Percentiles rank a stretch among this genome's conserved stretches.
phyloP scores from a whole-genome alignment of 2,113 vertebrate species.

The Nothoprocta pentlandii region DNA sequence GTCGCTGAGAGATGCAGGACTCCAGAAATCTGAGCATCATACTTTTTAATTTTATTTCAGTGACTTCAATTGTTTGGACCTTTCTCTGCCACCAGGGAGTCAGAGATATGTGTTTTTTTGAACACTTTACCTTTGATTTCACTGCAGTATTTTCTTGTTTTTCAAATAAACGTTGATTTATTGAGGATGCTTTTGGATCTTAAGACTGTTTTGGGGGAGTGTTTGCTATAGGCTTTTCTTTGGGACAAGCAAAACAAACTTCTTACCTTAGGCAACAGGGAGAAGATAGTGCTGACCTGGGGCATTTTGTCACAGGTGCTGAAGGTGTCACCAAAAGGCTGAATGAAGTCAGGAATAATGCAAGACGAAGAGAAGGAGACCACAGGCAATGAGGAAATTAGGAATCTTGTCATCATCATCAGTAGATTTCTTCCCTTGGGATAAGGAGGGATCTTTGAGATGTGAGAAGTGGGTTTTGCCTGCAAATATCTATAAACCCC shows the following conservation, averaged over 20 bases:
- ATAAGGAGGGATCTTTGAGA: background rate
- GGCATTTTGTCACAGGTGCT: constrained; percentile 35
- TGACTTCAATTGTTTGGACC: constrained; percentile 46
- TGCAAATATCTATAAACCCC: background rate
- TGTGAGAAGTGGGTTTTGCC: background rate
- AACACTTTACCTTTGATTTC: constrained; percentile 69
- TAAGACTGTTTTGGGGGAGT: constrained; percentile 26
- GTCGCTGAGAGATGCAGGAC: constrained; percentile 36
- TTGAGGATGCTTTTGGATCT: constrained; percentile 39
- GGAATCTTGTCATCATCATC: background rate
- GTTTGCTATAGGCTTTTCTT: constrained; percentile 34
- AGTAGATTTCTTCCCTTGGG: background rate
- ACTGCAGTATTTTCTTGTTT: constrained; percentile 50
- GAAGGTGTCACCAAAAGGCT: constrained; percentile 41
- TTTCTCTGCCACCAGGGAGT: constrained; percentile 37
- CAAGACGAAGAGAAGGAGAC: background rate
- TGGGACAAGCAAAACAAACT: constrained; percentile 43
- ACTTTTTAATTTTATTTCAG: constrained; percentile 38
- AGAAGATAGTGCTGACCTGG: constrained; percentile 10
- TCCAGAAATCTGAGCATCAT: constrained; percentile 7
- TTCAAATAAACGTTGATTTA: constrained; percentile 67
- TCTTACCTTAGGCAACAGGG: constrained; percentile 59
- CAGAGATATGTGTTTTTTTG: constrained; percentile 28
- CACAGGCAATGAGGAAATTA: background rate
- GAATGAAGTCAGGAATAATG: constrained; percentile 32